A percentile compares a stretch with the other conserved stretches of the same genome.
Evolutionary conservation across 92 coral and sea anemone species (phyloP).

Genomic region (Nematostella vectensis): DNA sequence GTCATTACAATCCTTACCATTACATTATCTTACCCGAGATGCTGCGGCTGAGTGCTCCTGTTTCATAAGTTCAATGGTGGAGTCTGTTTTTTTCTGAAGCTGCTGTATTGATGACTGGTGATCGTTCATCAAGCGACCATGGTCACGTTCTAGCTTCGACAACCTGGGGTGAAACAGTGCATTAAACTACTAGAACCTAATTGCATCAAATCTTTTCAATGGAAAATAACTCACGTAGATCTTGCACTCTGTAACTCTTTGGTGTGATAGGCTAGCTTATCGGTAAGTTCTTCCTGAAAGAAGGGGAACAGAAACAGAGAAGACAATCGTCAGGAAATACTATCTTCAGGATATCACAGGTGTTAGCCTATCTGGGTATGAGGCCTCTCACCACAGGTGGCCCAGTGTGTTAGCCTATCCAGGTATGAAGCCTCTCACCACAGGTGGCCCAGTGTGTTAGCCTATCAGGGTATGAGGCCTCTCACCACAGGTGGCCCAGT

Average conservation of each 20-base stretch:
- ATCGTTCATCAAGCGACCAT: slow-evolving; percentile 59
- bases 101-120: slow-evolving; percentile 68
- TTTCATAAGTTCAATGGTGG: slow-evolving; percentile 57
- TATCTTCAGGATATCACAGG: too few relatives aligned
- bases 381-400: too few relatives aligned
- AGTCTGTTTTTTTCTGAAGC: slow-evolving; percentile 68
- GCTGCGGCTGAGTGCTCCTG: slow-evolving; percentile 66
- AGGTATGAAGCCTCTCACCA: too few relatives aligned
- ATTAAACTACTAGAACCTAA: neutral
- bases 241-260: slow-evolving; percentile 61
- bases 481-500: too few relatives aligned
- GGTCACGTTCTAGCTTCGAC: slow-evolving; percentile 68
- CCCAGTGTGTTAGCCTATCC: too few relatives aligned
- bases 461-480: too few relatives aligned
- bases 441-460: too few relatives aligned
- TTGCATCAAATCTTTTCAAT: neutral
- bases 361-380: too few relatives aligned
- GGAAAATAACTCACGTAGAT: slow-evolving; percentile 29
- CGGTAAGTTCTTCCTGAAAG: slow-evolving; percentile 73
- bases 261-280: slow-evolving; percentile 39
- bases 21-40: slow-evolving; percentile 51
- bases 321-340: too few relatives aligned
- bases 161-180: slow-evolving; percentile 21
- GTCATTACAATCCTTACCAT: too few relatives aligned
- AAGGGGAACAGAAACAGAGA: neutral